phyloP scores from a whole-genome alignment of 1,140 invertebrate species.

The Microplitis mediator region DNA sequence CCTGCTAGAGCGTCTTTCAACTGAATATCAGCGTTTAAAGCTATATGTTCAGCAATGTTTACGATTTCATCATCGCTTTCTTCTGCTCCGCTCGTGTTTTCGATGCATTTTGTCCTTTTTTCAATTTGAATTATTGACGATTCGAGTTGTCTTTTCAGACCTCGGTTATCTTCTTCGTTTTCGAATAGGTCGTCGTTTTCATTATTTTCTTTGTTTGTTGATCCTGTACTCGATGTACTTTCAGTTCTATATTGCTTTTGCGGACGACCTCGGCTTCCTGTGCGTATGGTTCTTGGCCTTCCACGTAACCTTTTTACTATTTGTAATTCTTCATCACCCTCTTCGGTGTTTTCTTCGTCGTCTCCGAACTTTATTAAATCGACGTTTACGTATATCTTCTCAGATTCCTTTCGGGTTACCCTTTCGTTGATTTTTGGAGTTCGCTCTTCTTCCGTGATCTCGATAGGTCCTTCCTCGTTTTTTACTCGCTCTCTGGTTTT shows the following conservation, averaged over 20 bases:
- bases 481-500: too few relatives aligned
- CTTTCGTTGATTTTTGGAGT: not conserved
- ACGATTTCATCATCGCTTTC: not conserved
- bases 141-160: too few relatives aligned
- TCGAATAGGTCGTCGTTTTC: not conserved
- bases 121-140: too few relatives aligned
- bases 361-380: slow-evolving; percentile 2
- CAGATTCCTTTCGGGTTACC: not conserved
- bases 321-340: not conserved
- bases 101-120: not conserved
- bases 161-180: too few relatives aligned
- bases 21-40: not conserved
- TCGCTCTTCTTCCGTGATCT: not conserved
- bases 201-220: not conserved
- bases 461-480: not conserved
- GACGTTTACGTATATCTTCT: not conserved
- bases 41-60: not conserved
- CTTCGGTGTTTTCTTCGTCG: not conserved
- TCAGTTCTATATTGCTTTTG: not conserved
- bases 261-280: not conserved
- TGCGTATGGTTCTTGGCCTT: not conserved
- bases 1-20: not conserved
- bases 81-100: not conserved
- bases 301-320: not conserved
- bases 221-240: not conserved